Percentiles rank a stretch among this genome's conserved stretches.
These are phyloP conservation scores for Halichoeres trimaculatus DNA, from an alignment of 2,113 vertebrate genomes.

Conservation along the genomic window DNA sequence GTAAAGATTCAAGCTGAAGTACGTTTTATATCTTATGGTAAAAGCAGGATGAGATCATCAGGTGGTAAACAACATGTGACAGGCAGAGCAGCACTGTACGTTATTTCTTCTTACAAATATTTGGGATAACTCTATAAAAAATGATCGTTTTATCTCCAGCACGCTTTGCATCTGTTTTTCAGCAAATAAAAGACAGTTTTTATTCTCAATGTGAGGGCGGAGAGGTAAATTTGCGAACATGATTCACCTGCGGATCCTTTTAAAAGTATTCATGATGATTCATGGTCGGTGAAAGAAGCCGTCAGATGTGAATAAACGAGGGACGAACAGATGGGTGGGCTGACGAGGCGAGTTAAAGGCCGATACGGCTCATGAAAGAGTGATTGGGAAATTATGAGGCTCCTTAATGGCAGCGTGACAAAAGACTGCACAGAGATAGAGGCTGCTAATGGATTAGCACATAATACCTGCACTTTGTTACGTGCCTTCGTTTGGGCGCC, in stretches of 20 bases:
- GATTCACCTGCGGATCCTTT: background rate
- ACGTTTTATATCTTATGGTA: too few relatives aligned
- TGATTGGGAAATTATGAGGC: conserved; percentile 2
- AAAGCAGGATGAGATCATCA: too few relatives aligned
- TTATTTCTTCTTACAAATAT: too few relatives aligned
- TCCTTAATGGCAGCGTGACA: background rate
- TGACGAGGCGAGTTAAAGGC: background rate
- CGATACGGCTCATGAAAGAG: background rate
- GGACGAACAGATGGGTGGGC: background rate
- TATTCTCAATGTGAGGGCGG: background rate
- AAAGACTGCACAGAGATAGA: background rate
- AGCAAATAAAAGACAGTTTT: background rate
- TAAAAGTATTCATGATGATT: background rate
- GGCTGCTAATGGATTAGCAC: background rate
- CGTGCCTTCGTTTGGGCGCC: background rate
- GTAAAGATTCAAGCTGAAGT: too few relatives aligned
- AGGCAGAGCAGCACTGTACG: too few relatives aligned
- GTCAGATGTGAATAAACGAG: conserved; percentile 7
- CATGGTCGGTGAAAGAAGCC: background rate
- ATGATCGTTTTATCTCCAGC: background rate
- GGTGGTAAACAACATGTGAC: too few relatives aligned
- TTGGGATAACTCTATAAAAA: background rate
- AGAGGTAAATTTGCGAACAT: background rate
- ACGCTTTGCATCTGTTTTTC: background rate
- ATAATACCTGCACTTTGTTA: background rate